Evolutionary conservation across 2,888 invertebrate genomes (phyloP).

Genomic region (Ormyrus nitidulus): DNA sequence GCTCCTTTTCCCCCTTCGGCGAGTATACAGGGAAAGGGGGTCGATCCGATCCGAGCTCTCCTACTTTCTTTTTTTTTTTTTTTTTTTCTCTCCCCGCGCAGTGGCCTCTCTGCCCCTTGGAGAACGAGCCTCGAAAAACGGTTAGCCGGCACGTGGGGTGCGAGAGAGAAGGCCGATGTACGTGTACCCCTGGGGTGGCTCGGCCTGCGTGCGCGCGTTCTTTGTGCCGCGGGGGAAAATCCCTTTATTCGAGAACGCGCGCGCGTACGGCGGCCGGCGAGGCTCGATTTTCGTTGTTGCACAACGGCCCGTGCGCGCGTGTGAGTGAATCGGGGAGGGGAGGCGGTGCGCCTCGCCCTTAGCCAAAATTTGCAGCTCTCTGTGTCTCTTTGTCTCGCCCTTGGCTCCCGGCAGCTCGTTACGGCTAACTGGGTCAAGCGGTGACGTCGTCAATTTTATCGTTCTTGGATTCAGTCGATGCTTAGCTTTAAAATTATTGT

Average conservation of each 20-base stretch:
- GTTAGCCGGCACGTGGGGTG: constrained; percentile 42
- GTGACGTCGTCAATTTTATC: too few relatives aligned
- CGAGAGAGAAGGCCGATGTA: constrained; percentile 28
- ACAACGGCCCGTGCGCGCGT: too few relatives aligned
- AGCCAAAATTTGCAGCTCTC: too few relatives aligned
- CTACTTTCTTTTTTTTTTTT: constrained; percentile 16
- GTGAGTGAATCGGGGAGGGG: too few relatives aligned
- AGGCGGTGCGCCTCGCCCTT: too few relatives aligned
- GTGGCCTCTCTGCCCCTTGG: background rate
- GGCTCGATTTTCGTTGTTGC: too few relatives aligned
- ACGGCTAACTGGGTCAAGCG: too few relatives aligned
- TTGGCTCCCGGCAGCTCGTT: too few relatives aligned
- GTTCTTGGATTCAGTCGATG: too few relatives aligned
- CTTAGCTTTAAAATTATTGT: too few relatives aligned
- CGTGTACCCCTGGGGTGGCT: background rate
- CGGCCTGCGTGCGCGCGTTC: background rate
- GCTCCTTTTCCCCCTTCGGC: constrained; percentile 1
- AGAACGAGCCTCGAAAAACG: constrained; percentile 39
- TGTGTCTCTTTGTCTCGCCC: too few relatives aligned
- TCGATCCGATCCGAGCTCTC: background rate
- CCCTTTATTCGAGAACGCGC: constrained; percentile 40
- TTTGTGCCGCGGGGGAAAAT: constrained; percentile 32
- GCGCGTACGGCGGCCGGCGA: background rate
- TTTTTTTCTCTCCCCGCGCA: background rate
- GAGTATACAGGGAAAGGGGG: constrained; percentile 16